Base-by-base conservation (phyloP, 2,888 invertebrate species). In the Globia sparganii region DNA sequence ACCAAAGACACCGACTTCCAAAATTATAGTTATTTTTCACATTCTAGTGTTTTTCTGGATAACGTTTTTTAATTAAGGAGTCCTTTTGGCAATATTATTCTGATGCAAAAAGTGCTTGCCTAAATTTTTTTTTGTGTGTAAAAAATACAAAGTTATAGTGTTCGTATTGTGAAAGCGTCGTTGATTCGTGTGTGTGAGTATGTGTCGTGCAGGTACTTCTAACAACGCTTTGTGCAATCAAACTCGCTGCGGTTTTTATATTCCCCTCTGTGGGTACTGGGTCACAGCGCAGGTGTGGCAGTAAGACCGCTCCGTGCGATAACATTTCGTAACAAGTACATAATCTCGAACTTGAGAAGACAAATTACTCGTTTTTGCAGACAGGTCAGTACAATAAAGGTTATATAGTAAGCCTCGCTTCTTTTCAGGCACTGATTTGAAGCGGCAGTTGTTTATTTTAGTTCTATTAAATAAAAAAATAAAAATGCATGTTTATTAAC, bases 191-290 rank as follows among this genome's bases (percentile, higher is more conserved):
- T 70, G 15, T 68, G 25, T 56, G 25, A 18, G 18, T 59, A 18
- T 59, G 64, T 83, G 77, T 77, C 73, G 73, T 31, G 56, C 40
- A 49, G 59, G 84, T 74, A 61, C 69, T 46, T 64, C 46, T 62
- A 49, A 59, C 77, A 62, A 9, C 58, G 86, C 84, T 84, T 84
- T 84, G 84, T 84, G 79, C 84, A 84, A 84, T 84, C 84, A 83
- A 86, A 84, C 83, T 70, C 62, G 25, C 37, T 75, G 84, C 66
- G 77, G 86, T 85, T 84, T 84, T 84, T 84, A 84, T 84, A 75
- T 82, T 75, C 72, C 62, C 62, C 31, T 56, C 28, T 72, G 77
- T 70, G 64, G 65, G 65, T 25, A 40, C 13, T 21, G 2, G 31
- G 40, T 28, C 31, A 64, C 56, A 58, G 31, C 0, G 1, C 0